Conservation (phyloP, 2,113 vertebrate genomes). For the Leptocoma aspasia region DNA sequence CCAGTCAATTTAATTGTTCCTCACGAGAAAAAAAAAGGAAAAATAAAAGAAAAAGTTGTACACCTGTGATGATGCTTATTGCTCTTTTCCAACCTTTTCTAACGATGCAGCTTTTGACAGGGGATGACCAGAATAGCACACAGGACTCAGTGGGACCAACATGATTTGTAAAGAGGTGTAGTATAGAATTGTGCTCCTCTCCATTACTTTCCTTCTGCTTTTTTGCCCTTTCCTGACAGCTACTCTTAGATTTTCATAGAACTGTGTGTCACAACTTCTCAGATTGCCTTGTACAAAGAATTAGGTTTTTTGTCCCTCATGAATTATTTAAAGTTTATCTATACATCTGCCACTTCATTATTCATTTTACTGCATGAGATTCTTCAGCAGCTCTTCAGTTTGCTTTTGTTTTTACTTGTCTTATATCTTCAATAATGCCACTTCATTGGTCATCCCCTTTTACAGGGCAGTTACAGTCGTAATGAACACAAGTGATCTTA, state of each 20-base stretch:
- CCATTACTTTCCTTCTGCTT: neutral
- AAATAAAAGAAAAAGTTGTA: neutral
- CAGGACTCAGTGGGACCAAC: neutral
- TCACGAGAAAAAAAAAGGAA: neutral
- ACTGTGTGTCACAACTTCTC: neutral
- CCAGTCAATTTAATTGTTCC: neutral
- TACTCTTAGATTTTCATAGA: neutral
- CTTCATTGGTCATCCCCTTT: neutral
- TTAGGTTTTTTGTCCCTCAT: neutral
- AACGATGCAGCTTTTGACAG: neutral
- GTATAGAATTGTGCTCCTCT: neutral
- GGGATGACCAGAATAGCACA: neutral
- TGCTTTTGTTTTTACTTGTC: neutral
- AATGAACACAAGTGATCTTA: neutral
- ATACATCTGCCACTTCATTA: neutral
- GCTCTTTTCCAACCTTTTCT: neutral
- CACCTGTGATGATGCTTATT: neutral
- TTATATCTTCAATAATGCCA: neutral
- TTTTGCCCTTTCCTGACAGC: neutral
- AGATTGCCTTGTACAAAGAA: neutral
- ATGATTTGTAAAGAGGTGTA: neutral
- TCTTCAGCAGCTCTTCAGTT: neutral
- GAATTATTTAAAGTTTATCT: neutral
- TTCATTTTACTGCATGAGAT: neutral
- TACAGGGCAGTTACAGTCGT: neutral